Base-by-base conservation (phyloP, 2,888 invertebrate species). In the Athetis lepigone region DNA sequence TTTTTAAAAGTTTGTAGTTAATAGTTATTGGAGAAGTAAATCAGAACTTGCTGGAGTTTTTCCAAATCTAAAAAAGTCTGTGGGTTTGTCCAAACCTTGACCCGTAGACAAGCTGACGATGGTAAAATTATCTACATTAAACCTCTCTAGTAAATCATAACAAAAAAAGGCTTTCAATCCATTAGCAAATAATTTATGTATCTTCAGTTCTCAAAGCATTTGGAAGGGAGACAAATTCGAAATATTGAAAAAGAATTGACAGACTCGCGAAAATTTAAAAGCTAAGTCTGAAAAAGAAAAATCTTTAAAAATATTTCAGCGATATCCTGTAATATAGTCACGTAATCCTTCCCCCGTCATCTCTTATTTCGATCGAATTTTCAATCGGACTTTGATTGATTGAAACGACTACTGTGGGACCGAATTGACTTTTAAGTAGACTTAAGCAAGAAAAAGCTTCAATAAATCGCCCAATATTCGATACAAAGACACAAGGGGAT, bases 371-470 rank as follows among this genome's bases (percentile, higher is more conserved):
- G 86, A 92, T 89, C 90, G 92, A 93, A 93, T 90, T 91, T 91
- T 91, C 92, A 93, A 93, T 90, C 85, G 89, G 86, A 87, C 89
- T 86, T 85, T 91, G 93, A 94, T 93, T 94, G 93, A 94, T 94
- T 90, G 92, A 89, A 92, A 88, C 88, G 90, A 88, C 85, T 86
- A 85, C 85, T 83, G 79, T 81, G 79, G 77, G 86, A 82, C 87
- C 75, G 88, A 87, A 91, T 91, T 90, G 93, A 90, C 89, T 91
- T 89, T 90, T 90, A 92, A 93, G 90, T 89, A 90, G 91, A 88
- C 86, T 88, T 86, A 88, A 88, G 85, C 69, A 81, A 85, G 86
- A 90, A 90, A 91, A 89, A 90, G 85, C 89, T 89, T 88, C 87
- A 87, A 89, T 90, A 91, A 92, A 91, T 89, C 89, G 88, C 85